Evolutionary conservation across 37 sponge, comb jelly and placozoan species (phyloP).

Genomic region (Theonella swinhoei): DNA sequence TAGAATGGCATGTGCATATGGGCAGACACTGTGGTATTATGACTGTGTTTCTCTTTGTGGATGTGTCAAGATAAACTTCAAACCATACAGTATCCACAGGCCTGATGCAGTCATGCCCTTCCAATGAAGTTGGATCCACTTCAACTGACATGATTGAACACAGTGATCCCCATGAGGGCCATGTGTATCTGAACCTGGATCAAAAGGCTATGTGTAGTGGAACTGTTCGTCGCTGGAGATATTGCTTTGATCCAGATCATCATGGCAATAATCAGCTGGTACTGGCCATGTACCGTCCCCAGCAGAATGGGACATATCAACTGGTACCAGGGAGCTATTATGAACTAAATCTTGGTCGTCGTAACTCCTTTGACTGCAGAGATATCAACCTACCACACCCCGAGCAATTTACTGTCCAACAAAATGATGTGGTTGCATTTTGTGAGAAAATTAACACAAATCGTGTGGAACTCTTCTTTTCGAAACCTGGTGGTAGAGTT

Average conservation of each 20-base stretch:
- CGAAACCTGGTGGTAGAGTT: background rate
- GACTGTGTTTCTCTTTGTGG: no score
- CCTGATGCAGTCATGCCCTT: no score
- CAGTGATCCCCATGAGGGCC: background rate
- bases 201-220: background rate
- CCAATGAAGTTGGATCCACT: background rate
- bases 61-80: no score
- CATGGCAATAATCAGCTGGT: background rate
- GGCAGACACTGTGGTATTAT: no score
- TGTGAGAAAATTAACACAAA: background rate
- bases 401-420: background rate
- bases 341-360: background rate
- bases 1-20: no score
- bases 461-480: background rate
- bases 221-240: background rate
- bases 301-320: background rate
- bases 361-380: background rate
- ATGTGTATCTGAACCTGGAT: background rate
- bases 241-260: background rate
- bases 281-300: background rate
- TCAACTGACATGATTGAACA: background rate
- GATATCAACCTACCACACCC: background rate
- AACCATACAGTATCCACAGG: no score
- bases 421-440: background rate
- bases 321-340: background rate